Evolutionary conservation across 2,797 vertebrate species (phyloP), one percentile per base, ranked within the genome.

Genomic region (Phoxinus dragarum): DNA sequence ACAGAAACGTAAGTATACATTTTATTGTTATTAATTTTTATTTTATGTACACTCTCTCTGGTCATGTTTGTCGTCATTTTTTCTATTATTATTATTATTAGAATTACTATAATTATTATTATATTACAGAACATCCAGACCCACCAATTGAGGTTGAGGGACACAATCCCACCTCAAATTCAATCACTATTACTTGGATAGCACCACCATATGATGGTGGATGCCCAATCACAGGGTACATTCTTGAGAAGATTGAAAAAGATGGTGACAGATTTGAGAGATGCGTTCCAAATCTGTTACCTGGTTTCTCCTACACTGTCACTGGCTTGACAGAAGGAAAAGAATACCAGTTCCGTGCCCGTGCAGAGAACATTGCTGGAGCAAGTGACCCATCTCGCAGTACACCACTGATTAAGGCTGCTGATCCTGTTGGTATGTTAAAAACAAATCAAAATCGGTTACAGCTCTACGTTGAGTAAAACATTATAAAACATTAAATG

Each of bases 301-400:
- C 97, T 31, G 91, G 98, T 10, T 93, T 98, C 87, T 96, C 96
- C 54, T 97, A 96, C 0, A 94, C 96, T 54, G 97, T 98, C 54
- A 97, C 96, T 52, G 98, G 94, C 52, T 96, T 99, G 79, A 96
- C 94, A 64, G 97, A 98, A 88, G 97, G 96, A 76, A 94, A 95
- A 84, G 96, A 99, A 89, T 99, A 99, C 88, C 97, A 98, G 88
- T 99, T 98, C 90, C 97, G 98, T 84, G 98, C 96, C 82, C 94
- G 98, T 90, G 98, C 98, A 19, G 98, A 99, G 91, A 99, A 99
- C 38, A 96, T 97, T 59, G 98, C 98, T 1, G 98, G 98, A 72
- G 92, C 98, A 90, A 97, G 98, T 21, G 98, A 98, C 67, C 98
- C 98, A 8, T 99, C 98, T 73, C 96, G 96, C 79, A 96, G 95